Percentiles rank a stretch among this genome's conserved stretches.
Conservation (phyloP, 37 sponge, comb jelly and placozoan genomes). For the Mnemiopsis leidyi region DNA sequence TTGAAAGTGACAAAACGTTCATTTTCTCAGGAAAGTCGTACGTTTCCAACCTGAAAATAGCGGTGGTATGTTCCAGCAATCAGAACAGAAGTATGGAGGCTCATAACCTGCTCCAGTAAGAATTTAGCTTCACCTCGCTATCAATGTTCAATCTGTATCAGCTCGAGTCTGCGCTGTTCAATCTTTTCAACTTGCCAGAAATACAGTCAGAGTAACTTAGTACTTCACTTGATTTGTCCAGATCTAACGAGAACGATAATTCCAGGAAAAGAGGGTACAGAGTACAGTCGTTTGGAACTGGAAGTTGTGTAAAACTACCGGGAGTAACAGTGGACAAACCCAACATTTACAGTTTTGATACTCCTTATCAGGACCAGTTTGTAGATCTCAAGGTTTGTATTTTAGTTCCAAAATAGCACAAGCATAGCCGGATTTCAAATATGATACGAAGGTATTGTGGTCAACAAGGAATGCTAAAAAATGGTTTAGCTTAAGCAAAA, state of each 20-base stretch:
- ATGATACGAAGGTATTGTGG: too few species aligned
- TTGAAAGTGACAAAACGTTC: too few species aligned
- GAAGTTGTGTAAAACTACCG: conserved; percentile 86
- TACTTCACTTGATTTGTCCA: too few species aligned
- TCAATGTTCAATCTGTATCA: too few species aligned
- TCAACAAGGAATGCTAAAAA: too few species aligned
- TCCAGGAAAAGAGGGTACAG: conserved; percentile 87
- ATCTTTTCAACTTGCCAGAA: too few species aligned
- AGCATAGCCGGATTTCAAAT: too few species aligned
- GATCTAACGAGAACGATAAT: too few species aligned
- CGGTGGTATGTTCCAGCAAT: conserved; percentile 98
- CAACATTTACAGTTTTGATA: conserved; percentile 83
- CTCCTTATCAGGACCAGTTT: conserved; percentile 90
- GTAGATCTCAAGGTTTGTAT: conserved; percentile 70
- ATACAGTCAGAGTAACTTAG: too few species aligned
- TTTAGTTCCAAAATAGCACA: neutral
- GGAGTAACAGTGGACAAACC: conserved; percentile 80
- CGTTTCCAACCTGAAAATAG: conserved; percentile 71
- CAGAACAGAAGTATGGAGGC: conserved; percentile 99
- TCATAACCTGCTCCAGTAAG: conserved; percentile 86
- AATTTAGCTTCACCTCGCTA: too few species aligned
- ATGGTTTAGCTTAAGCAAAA: too few species aligned
- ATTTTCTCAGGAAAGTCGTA: neutral
- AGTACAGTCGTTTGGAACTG: conserved; percentile 92
- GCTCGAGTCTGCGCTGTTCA: too few species aligned